Evolutionary conservation across 2,888 invertebrate genomes (phyloP).

Genomic region (Agriopis aurantiaria): DNA sequence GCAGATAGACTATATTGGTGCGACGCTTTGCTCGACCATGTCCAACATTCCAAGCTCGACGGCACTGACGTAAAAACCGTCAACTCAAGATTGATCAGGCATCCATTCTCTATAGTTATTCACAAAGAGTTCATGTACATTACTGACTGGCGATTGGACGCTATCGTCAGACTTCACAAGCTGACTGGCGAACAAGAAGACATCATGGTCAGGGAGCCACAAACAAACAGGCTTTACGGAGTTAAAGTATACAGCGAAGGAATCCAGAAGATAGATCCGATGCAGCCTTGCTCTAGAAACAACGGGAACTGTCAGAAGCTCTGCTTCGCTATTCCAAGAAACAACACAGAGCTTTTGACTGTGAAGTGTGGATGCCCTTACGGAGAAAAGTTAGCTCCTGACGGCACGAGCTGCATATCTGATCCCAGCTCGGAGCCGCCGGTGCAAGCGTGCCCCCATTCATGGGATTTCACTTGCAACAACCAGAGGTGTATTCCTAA

Average conservation of each 20-base stretch:
- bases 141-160: slow-evolving; percentile 98
- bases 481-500: slow-evolving; percentile 97
- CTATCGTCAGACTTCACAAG: slow-evolving; percentile 96
- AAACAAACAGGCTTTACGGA: slow-evolving; percentile 95
- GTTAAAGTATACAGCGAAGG: slow-evolving; percentile 94
- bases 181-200: slow-evolving; percentile 95
- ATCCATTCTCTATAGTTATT: slow-evolving; percentile 97
- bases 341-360: slow-evolving; percentile 84
- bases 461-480: slow-evolving; percentile 97
- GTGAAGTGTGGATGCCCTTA: slow-evolving; percentile 96
- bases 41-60: slow-evolving; percentile 96
- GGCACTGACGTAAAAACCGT: slow-evolving; percentile 97
- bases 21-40: slow-evolving; percentile 97
- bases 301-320: slow-evolving; percentile 98
- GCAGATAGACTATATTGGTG: slow-evolving; percentile 98
- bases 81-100: slow-evolving; percentile 93
- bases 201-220: slow-evolving; percentile 94
- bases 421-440: slow-evolving; percentile 96
- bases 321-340: slow-evolving; percentile 95
- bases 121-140: slow-evolving; percentile 97
- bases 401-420: slow-evolving; percentile 90
- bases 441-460: slow-evolving; percentile 94
- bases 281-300: slow-evolving; percentile 93
- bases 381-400: slow-evolving; percentile 92
- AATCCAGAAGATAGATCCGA: slow-evolving; percentile 89